Conservation (phyloP, 2,113 vertebrate species). For the Etia nguti region DNA sequence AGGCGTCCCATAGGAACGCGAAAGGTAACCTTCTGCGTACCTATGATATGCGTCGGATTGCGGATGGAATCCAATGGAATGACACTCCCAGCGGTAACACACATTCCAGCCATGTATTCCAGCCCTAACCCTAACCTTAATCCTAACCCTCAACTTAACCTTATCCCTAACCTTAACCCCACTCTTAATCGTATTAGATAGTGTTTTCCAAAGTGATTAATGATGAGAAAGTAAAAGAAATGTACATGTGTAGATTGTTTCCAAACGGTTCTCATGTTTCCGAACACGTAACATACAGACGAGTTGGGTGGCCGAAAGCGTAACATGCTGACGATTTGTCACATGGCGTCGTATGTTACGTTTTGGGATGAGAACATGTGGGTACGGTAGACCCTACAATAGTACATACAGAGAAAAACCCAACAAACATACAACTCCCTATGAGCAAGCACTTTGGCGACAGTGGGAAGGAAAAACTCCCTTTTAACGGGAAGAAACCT, state of each 20-base stretch:
- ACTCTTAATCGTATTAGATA: not conserved
- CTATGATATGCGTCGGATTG: not conserved
- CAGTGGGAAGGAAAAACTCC: not conserved
- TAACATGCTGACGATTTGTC: not conserved
- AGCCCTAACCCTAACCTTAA: not conserved
- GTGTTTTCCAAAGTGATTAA: not conserved
- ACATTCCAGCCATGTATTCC: not conserved
- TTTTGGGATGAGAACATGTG: not conserved
- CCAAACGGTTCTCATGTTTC: not conserved
- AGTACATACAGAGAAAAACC: not conserved
- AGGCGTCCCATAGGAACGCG: not conserved
- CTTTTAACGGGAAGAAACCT: not conserved
- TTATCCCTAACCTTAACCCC: not conserved
- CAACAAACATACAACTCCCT: not conserved
- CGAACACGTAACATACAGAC: not conserved
- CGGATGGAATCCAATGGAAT: not conserved
- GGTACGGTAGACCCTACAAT: not conserved
- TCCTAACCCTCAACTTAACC: too few species aligned
- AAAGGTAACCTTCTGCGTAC: not conserved
- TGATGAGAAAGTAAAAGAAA: not conserved
- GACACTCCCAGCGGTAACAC: not conserved
- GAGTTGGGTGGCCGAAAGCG: too few species aligned
- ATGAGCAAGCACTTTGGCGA: not conserved
- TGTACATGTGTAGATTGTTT: not conserved
- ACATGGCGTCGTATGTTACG: not conserved